Base-by-base conservation (phyloP, 2,888 invertebrate species). In the Isotomurus palustris region DNA sequence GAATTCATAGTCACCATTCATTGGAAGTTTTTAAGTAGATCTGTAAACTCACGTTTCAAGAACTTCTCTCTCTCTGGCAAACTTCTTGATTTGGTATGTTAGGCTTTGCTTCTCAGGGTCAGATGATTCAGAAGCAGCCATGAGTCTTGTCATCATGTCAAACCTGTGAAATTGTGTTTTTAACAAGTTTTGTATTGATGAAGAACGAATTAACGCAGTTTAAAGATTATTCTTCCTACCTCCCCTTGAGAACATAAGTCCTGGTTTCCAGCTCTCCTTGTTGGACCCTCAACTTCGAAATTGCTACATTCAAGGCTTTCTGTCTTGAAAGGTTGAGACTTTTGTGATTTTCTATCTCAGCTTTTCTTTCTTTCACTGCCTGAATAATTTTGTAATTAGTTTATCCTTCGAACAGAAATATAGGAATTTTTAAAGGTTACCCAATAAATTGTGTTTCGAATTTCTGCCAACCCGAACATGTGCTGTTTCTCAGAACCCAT, bases 341-440 rank as follows among this genome's bases (percentile, higher is more conserved):
- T 28, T 48, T 43, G 25, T 55, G 56, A 21, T 50, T 54, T 19
- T 60, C 57, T 10, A 63, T 63, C 36, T 63, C 62, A 5, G 52
- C 21, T 43, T 56, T 63, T 29, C 62, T 53, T 40, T 63, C 62
- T 52, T 52, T 54, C 5, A 59, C 62, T 3, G 58, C 59, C 62
- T 62, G 35, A 4, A 29, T 8, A 40, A 17, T 8, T 12, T 17
- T 12, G 8, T 40, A 40, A 40, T 12, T 40, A 40, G 17, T n/a
- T n/a, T n/a, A n/a, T n/a, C n/a, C n/a, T n/a, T n/a, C n/a, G n/a
- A n/a, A n/a, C n/a, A n/a, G n/a, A n/a, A n/a, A n/a, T n/a, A n/a
- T n/a, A n/a, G n/a, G n/a, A n/a, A n/a, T n/a, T n/a, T n/a, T n/a
- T n/a, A 14, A 8, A 22, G 24, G 17, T 40, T 48, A 63, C 62